Conservation (phyloP, 2,888 invertebrate species). For the Meteorus colon region DNA sequence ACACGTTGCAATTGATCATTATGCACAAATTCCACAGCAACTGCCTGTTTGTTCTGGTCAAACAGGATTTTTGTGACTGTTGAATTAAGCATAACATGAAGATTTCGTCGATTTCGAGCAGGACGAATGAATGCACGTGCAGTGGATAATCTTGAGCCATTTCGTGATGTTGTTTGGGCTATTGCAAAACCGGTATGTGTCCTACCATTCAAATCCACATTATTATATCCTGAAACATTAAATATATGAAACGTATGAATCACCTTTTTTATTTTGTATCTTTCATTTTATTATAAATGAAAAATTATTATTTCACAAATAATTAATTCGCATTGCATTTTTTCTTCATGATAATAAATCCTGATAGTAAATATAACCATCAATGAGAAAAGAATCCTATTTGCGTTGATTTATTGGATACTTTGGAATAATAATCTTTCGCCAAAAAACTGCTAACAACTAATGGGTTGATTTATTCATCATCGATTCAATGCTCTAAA, state of each 20-base stretch:
- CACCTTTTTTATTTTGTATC: background rate
- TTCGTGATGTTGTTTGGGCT: conserved; percentile 90
- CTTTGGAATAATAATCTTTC: too few relatives aligned
- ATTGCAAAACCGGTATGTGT: conserved; percentile 89
- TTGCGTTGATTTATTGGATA: too few relatives aligned
- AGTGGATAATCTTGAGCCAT: conserved; percentile 88
- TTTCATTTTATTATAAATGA: conserved; percentile 17
- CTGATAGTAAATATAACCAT: too few relatives aligned
- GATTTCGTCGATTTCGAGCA: conserved; percentile 82
- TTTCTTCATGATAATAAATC: too few relatives aligned
- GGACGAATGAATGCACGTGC: conserved; percentile 89
- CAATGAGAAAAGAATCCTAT: too few relatives aligned
- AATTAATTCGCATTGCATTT: too few relatives aligned
- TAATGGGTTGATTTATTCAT: too few relatives aligned
- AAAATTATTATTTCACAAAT: background rate
- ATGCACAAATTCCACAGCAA: conserved; percentile 84
- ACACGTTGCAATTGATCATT: conserved; percentile 76
- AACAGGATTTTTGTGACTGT: conserved; percentile 86
- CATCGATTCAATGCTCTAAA: too few relatives aligned
- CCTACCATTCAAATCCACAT: conserved; percentile 87
- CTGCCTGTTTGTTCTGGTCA: conserved; percentile 80
- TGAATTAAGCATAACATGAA: conserved; percentile 89
- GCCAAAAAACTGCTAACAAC: too few relatives aligned
- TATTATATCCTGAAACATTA: conserved; percentile 77
- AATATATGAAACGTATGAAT: conserved; percentile 16